These are phyloP conservation scores for Palythoa grandiflora DNA, from an alignment of 92 coral and sea anemone genomes.

Conservation along the genomic window DNA sequence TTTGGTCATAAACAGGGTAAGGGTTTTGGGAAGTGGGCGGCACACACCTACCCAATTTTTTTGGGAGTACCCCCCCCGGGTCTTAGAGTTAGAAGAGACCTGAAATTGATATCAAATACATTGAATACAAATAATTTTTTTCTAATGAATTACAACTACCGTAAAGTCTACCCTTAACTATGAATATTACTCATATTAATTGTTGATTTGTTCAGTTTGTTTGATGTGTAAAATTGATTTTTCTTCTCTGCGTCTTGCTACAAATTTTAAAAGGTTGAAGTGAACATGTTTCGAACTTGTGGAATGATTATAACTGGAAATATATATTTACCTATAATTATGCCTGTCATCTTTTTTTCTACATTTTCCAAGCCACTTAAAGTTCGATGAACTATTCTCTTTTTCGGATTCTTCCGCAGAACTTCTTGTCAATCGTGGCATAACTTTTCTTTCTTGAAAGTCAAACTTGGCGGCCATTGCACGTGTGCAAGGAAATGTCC, in stretches of 20 bases:
- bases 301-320: neutral
- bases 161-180: no score
- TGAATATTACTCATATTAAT: no score
- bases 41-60: no score
- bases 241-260: neutral
- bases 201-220: no score
- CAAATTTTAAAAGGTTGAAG: neutral
- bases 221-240: no score
- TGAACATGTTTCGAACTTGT: neutral
- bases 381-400: neutral
- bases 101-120: no score
- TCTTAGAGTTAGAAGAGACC: no score
- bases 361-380: neutral
- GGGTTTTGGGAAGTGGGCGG: no score
- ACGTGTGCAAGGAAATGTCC: slow-evolving; percentile 1
- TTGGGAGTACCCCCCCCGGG: no score
- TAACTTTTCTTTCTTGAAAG: neutral
- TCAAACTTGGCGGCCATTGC: slow-evolving; percentile 1
- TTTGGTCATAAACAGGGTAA: no score
- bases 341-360: neutral
- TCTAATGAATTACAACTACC: no score
- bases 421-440: slow-evolving; percentile 10
- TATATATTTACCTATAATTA: neutral
- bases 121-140: no score
- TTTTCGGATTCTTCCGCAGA: neutral